Percentiles rank a stretch among this genome's conserved stretches.
These are phyloP conservation scores for Scaptomyza reducta DNA, from an alignment of 2,888 invertebrate genomes.

Conservation along the genomic window DNA sequence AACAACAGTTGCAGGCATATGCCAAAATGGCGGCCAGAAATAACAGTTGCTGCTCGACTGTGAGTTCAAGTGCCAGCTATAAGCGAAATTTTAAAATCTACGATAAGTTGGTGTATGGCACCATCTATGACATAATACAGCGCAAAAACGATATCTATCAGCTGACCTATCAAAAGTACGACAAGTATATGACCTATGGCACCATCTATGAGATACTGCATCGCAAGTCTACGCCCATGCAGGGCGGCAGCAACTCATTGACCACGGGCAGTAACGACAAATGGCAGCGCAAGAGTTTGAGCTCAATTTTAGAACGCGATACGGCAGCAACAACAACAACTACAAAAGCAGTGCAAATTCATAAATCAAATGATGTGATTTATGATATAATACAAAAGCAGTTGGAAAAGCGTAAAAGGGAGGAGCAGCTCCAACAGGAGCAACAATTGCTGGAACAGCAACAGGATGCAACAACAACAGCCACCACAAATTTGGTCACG, in stretches of 20 bases:
- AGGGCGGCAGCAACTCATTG: constrained; percentile 37
- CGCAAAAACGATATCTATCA: constrained; percentile 84
- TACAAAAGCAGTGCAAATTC: constrained; percentile 42
- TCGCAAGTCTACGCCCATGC: constrained; percentile 78
- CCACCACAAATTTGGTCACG: constrained; percentile 41
- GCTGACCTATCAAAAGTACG: constrained; percentile 83
- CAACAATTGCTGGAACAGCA: constrained; percentile 27
- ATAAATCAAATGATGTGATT: constrained; percentile 80
- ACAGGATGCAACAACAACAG: constrained; percentile 49
- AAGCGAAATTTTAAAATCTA: constrained; percentile 84
- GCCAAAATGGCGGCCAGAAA: constrained; percentile 37
- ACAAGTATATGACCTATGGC: constrained; percentile 85
- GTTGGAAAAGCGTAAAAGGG: constrained; percentile 55
- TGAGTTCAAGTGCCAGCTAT: constrained; percentile 62
- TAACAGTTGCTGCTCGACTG: constrained; percentile 48
- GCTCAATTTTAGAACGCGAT: constrained; percentile 81
- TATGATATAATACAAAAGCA: constrained; percentile 84
- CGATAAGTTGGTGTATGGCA: constrained; percentile 84
- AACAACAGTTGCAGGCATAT: constrained; percentile 50
- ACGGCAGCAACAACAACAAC: constrained; percentile 29
- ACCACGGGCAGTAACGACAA: constrained; percentile 60
- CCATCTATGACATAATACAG: constrained; percentile 84
- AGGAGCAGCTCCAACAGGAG: constrained; percentile 11
- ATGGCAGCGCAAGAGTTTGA: constrained; percentile 82
- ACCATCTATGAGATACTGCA: constrained; percentile 84